phyloP scores from a whole-genome alignment of 2,888 invertebrate genomes.

The Molorchus minor region DNA sequence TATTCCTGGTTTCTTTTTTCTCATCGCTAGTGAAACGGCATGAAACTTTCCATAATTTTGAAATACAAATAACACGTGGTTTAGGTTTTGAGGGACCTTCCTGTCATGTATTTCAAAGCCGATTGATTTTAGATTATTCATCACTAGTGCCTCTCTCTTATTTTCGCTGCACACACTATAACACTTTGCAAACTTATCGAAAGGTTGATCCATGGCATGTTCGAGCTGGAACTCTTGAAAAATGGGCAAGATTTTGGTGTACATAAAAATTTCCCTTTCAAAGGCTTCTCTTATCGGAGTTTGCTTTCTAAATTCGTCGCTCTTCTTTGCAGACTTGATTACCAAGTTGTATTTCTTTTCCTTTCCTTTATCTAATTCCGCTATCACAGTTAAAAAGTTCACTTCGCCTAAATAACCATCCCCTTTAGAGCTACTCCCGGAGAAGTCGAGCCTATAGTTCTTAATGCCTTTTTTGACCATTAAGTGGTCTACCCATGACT shows the following conservation, averaged over 20 bases:
- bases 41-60: conserved; percentile 45
- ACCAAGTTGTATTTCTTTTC: conserved; percentile 42
- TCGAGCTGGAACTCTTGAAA: conserved; percentile 39
- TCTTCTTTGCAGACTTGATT: conserved; percentile 46
- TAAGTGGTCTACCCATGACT: conserved; percentile 38
- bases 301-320: conserved; percentile 41
- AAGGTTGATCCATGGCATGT: conserved; percentile 28
- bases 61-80: conserved; percentile 45
- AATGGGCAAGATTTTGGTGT: conserved; percentile 44
- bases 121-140: conserved; percentile 45
- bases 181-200: conserved; percentile 43
- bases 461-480: conserved; percentile 37
- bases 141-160: conserved; percentile 46
- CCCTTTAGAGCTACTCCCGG: conserved; percentile 44
- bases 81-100: conserved; percentile 46
- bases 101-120: conserved; percentile 49
- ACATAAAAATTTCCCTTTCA: conserved; percentile 43
- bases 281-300: conserved; percentile 40
- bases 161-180: conserved; percentile 42
- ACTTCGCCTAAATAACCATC: conserved; percentile 49
- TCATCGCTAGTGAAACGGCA: conserved; percentile 45
- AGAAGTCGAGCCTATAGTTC: conserved; percentile 36
- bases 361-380: conserved; percentile 18
- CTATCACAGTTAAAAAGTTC: conserved; percentile 41
- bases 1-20: conserved; percentile 37